Evolutionary conservation across 2,888 invertebrate species (phyloP).

Genomic region (Dromius quadrimaculatus): DNA sequence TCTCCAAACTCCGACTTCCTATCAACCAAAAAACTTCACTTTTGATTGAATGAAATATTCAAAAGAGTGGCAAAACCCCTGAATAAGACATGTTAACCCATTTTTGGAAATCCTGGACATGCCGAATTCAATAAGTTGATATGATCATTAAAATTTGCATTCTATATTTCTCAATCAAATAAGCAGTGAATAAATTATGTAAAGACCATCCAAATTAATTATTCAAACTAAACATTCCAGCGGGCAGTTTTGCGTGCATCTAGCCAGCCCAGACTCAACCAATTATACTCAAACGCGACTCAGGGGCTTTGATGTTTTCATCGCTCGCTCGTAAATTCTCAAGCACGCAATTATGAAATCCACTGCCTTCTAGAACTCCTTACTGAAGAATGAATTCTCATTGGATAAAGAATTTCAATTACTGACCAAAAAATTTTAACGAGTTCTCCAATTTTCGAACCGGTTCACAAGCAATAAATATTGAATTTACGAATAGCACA

Average conservation of each 20-base stretch:
- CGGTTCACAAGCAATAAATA: background rate
- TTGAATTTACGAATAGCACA: conserved; percentile 11
- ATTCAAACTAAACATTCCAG: conserved; percentile 22
- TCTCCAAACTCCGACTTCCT: no score
- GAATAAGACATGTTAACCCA: no score
- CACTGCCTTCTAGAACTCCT: conserved; percentile 16
- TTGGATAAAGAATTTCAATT: conserved; percentile 40
- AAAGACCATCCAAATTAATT: no score
- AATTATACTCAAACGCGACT: conserved; percentile 29
- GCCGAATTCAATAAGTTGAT: no score
- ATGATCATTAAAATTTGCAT: no score
- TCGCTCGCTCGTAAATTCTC: conserved; percentile 36
- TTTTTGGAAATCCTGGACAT: no score
- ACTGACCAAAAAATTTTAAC: conserved; percentile 45
- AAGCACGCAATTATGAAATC: conserved; percentile 44
- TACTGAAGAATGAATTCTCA: conserved; percentile 32
- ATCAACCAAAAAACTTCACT: no score
- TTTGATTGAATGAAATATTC: no score
- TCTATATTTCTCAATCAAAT: conserved; percentile 22
- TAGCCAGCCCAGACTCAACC: background rate
- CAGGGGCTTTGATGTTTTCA: conserved; percentile 33
- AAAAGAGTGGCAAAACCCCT: no score
- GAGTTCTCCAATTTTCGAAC: conserved; percentile 30
- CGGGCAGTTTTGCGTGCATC: conserved; percentile 7
- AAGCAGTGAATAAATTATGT: conserved; percentile 2